Evolutionary conservation across 1,140 invertebrate species (phyloP).

Genomic region (Lerema accius): DNA sequence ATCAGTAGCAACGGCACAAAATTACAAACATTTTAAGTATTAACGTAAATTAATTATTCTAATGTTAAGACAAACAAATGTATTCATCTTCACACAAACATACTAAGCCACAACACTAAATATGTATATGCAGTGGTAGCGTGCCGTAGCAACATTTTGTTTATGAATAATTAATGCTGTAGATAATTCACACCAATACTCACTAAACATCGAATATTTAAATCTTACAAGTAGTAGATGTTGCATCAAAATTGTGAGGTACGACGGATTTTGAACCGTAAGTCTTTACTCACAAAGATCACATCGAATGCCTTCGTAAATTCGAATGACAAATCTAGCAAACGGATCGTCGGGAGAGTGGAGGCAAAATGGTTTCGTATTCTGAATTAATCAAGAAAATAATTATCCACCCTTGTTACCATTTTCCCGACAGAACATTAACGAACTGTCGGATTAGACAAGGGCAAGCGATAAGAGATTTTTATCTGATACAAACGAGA

Average conservation of each 20-base stretch:
- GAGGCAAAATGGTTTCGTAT: constrained; percentile 43
- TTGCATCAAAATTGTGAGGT: neutral
- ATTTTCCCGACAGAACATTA: constrained; percentile 39
- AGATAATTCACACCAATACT: constrained; percentile 21
- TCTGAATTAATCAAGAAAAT: constrained; percentile 69
- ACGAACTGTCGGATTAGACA: constrained; percentile 37
- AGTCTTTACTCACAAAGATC: neutral
- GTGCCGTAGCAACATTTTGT: neutral
- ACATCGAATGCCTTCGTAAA: neutral
- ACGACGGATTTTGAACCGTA: neutral
- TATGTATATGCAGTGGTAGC: neutral
- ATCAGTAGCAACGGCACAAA: too few relatives aligned
- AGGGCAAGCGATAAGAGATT: neutral
- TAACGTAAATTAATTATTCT: neutral
- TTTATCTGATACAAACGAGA: too few relatives aligned
- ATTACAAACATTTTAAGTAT: too few relatives aligned
- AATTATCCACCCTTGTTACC: constrained; percentile 64
- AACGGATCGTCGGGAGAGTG: constrained; percentile 43
- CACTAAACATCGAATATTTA: constrained; percentile 8
- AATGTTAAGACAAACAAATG: neutral
- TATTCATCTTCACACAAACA: neutral
- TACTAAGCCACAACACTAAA: neutral
- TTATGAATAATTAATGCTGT: constrained; percentile 23
- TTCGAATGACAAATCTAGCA: constrained; percentile 36
- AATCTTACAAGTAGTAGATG: constrained; percentile 13